Conservation (phyloP, 2,113 vertebrate genomes). For the Megaptera novaeangliae region DNA sequence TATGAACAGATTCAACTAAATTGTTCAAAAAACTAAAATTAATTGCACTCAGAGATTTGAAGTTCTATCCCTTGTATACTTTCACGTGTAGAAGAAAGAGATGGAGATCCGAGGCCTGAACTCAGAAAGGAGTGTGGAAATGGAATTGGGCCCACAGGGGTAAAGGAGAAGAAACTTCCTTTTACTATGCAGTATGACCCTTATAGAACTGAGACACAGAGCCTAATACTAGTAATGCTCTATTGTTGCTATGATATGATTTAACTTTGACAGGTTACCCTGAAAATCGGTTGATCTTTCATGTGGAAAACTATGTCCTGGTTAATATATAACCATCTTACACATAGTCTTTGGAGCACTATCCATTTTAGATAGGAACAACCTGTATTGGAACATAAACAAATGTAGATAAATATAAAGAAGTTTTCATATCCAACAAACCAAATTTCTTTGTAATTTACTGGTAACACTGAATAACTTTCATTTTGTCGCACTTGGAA, state of each 20-base stretch:
- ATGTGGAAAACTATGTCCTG: not conserved
- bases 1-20: not conserved
- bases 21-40: not conserved
- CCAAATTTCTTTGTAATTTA: not conserved
- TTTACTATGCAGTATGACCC: not conserved
- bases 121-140: not conserved
- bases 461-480: not conserved
- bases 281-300: not conserved
- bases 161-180: not conserved
- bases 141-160: accelerated
- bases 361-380: not conserved
- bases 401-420: not conserved
- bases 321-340: not conserved
- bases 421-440: not conserved
- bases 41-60: not conserved
- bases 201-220: not conserved
- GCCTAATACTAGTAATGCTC: not conserved
- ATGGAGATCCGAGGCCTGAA: not conserved
- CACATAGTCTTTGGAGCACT: not conserved
- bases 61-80: not conserved
- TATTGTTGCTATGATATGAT: not conserved
- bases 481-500: not conserved
- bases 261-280: not conserved
- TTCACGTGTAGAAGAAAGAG: not conserved
- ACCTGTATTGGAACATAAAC: not conserved